Conservation (phyloP, 2,113 vertebrate genomes). For the Leptobrachium leishanense region DNA sequence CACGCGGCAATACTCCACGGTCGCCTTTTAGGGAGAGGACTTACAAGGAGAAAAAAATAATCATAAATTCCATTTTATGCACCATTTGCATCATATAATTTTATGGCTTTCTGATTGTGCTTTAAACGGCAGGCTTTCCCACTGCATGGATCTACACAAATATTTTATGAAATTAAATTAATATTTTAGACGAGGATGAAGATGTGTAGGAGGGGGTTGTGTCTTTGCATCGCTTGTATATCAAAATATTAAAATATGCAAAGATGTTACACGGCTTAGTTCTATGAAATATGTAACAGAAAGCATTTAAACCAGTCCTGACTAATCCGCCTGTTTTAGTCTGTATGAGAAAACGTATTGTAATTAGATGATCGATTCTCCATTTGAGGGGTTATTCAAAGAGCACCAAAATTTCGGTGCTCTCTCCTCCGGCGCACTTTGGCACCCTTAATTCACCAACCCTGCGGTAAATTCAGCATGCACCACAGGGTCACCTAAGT, state of each 20-base stretch:
- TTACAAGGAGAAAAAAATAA: background rate
- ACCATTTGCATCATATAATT: background rate
- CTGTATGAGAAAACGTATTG: too few relatives aligned
- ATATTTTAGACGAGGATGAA: constrained; percentile 20
- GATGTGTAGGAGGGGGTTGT: background rate
- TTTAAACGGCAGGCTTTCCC: constrained; percentile 3
- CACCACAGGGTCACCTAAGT: too few relatives aligned
- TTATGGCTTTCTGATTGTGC: background rate
- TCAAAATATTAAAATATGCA: constrained; percentile 44
- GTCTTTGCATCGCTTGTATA: constrained; percentile 22
- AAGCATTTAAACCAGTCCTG: background rate
- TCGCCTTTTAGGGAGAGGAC: constrained; percentile 1
- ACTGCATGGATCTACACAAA: constrained; percentile 36
- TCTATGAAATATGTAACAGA: constrained; percentile 41
- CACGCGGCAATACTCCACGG: constrained; percentile 4
- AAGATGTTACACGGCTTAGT: constrained; percentile 39
- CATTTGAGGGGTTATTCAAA: too few relatives aligned
- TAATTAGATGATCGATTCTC: too few relatives aligned
- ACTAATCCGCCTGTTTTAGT: too few relatives aligned
- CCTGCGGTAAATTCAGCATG: too few relatives aligned
- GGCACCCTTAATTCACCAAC: too few relatives aligned
- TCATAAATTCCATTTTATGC: constrained; percentile 1
- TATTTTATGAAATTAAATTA: constrained; percentile 45
- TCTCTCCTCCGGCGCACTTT: too few relatives aligned
- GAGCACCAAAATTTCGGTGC: too few relatives aligned